A percentile compares a stretch with the other conserved stretches of the same genome.
These are phyloP conservation scores for Electrophaes corylata DNA, from an alignment of 2,888 invertebrate genomes.

Conservation along the genomic window DNA sequence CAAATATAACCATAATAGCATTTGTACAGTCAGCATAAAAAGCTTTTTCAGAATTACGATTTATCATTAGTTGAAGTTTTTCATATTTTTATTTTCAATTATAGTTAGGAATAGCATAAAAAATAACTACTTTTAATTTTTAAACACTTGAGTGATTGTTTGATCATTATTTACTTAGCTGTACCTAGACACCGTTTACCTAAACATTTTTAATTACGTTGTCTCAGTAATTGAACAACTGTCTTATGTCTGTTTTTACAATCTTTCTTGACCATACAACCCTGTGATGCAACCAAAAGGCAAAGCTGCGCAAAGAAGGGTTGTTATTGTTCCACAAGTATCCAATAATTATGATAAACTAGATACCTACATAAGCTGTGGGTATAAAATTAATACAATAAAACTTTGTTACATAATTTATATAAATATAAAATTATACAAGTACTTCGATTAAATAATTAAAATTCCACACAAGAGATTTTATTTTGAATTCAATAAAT, in stretches of 20 bases:
- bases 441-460: not conserved
- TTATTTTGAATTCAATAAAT: not conserved
- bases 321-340: not conserved
- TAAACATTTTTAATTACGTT: too few species aligned
- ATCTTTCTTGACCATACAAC: not conserved
- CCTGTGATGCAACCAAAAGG: not conserved
- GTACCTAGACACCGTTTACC: too few species aligned
- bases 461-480: too few species aligned
- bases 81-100: too few species aligned
- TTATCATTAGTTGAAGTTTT: too few species aligned
- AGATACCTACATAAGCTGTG: too few species aligned
- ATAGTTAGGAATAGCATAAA: too few species aligned
- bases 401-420: not conserved
- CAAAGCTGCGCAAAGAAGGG: not conserved
- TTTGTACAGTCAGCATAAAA: not conserved
- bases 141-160: too few species aligned
- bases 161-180: too few species aligned
- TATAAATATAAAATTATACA: not conserved
- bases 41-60: not conserved
- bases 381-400: not conserved
- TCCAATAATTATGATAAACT: not conserved
- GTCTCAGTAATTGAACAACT: too few species aligned
- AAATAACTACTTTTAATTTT: too few species aligned
- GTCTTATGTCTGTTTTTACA: too few species aligned
- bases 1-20: not conserved